Evolutionary conservation across 2,888 invertebrate species (phyloP), one percentile per base, ranked within the genome.

Genomic region (Dicyrtoma fusca): DNA sequence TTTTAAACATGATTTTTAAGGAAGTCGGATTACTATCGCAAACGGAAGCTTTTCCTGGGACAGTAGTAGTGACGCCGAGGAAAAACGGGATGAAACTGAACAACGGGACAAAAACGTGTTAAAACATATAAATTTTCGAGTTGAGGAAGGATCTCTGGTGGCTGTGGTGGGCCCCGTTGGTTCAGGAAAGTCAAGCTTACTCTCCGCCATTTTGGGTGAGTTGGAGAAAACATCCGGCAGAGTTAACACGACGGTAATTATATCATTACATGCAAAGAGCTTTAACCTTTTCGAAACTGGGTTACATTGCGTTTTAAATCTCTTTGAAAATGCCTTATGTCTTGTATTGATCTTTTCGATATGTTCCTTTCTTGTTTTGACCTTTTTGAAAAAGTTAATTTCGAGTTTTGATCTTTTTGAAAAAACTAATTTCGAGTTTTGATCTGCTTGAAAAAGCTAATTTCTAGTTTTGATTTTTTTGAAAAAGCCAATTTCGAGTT

Each of bases 1-100:
- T n/a, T n/a, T n/a, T n/a, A n/a, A 34, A 34, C 4, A 34, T 34
- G 34, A 34, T 34, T 34, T 34, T 8, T 5, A 34, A 91, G 92
- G 86, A 19, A 86, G 90, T 84, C 91, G 94, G 1, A 85, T 97
- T 77, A 85, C 89, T n/a, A 89, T 97, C 75, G 91, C 94, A 82
- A 91, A 93, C 82, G 97, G 94, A 0, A 88, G 87, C 70, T 98
- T 98, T 84, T 86, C 91, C 0, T 98, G 98, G 98, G 82, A 91
- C 68, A 1, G 5, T 6, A 42, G 17, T n/a, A 8, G 17, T 1
- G 17, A 34, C 2, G 1, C 87, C 88, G 2, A 81, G 5, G 86
- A 89, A 61, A 88, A 87, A 69, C 87, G 89, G 1, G 86, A 88
- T 2, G 85, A 95, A 66, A 88, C 88, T 82, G 90, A 8, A 3